Evolutionary conservation across 1,140 invertebrate species (phyloP), one percentile per base, ranked within the genome.

Genomic region (Cryptotermes secundus): DNA sequence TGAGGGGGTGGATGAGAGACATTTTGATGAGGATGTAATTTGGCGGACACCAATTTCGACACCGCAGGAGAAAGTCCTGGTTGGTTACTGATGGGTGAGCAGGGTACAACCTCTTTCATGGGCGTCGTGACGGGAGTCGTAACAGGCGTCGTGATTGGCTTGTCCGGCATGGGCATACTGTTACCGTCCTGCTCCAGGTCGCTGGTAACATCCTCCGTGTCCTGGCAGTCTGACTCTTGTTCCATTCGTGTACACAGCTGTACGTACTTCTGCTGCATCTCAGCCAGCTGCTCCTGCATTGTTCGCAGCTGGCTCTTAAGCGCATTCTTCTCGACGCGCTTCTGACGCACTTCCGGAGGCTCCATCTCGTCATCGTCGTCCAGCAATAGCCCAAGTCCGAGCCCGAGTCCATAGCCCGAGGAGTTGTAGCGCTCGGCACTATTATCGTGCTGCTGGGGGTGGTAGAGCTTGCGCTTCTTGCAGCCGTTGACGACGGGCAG

Each of bases 381-480:
- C 88, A 87, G 81, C 86, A 87, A 84, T 3, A 91, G 86, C 10
- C 89, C 89, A n/a, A 91, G 88, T 42, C 90, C 90, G 10, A 90
- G 86, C 84, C 92, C 88, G 36, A 85, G 80, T 1, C 81, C 81
- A 38, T 45, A 83, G n/a, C 80, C 72, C 81, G 85, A 83, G 26
- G 83, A 35, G 85, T 92, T 92, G 88, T 95, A 95, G 34, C 95
- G 89, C 86, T 95, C 94, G 35, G 93, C 93, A 87, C 90, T 89
- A 85, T 91, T 94, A 88, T 97, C 96, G 88, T 98, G 97, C 87
- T 98, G 97, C 88, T 98, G 97, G 1, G 98, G 98, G 87, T 98
- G 96, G 89, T 98, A 98, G n/a, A 99, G 92, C 90, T 99, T 99
- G 34, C 98, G 93, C 91, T 99, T 99, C 89, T 98, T 98, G 91